Evolutionary conservation across 2,113 vertebrate genomes (phyloP), one percentile per base, ranked within the genome.

Genomic region (Plecotus auritus): DNA sequence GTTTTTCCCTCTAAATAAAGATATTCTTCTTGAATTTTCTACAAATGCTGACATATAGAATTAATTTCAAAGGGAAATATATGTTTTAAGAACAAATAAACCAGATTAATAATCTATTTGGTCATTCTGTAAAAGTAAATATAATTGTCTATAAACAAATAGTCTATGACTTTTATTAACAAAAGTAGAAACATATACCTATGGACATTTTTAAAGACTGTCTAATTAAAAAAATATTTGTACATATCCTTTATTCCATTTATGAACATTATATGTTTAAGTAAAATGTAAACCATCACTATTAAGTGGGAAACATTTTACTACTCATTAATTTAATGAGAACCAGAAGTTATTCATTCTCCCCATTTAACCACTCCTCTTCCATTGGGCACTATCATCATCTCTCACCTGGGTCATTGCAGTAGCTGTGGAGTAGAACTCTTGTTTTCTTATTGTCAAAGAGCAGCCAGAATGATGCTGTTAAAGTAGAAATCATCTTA

Each of bases 1-100:
- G 4, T 85, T 88, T 78, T 40, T 26, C 1, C 32, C 9, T 67
- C 16, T 16, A 81, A 40, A 67, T 10, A 89, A 91, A 94, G 35
- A 81, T 85, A 89, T 89, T 90, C 12, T 86, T 69, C 54, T 95
- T 87, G 85, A 78, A 72, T 95, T 88, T 89, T 96, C 72, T 61
- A 66, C 35, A 86, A 67, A 93, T 76, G 45, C 49, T 35, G 1
- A 77, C 28, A 70, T 95, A 61, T 14, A 32, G 87, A 90, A 64
- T 95, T n/a, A 69, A 16, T 94, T 88, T 88, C 23, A 61, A 85
- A 94, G n/a, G 5, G 13, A 94, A 80, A 78, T 45, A 7, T 72
- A 10, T 23, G 30, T 54, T 69, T 90, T 22, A 67, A 93, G 80
- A 82, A 10, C 78, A 76, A 88, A 92, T 74, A 74, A 90, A 66